Base-by-base conservation (phyloP, 2,113 vertebrate genomes). In the Macquaria australasica region DNA sequence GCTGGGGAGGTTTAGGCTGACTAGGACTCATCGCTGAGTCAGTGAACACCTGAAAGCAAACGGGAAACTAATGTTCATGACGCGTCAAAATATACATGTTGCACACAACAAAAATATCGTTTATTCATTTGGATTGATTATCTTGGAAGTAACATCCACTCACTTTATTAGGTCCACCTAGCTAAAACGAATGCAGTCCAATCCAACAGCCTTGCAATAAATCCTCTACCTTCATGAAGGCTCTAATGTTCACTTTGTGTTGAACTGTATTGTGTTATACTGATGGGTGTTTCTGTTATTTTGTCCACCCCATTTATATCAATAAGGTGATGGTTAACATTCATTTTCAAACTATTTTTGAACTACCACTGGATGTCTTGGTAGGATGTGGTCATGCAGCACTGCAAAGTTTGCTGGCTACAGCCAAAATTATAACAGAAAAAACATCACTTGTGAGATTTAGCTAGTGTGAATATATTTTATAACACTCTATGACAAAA, bases 11-110 rank as follows among this genome's bases (percentile, higher is more conserved):
- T 55, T 5, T 70, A n/a, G 75, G 89, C 90, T 50, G 73, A 48
- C 55, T 4, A 15, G 81, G 51, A 25, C n/a, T 62, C 21, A 43
- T 18, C 28, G 77, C 67, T 51, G 90, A 86, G 56, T 83, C 83
- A 20, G 75, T 86, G 78, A 91, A 88, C 43, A 68, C 88, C 90
- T 91, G 79, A 45, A 79, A 34, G 48, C 16, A 63, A 67, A 75
- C 10, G 23, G 8, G 8, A 68, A 45, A 58, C 2, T n/a, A 2
- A 20, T 34, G 53, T 55, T 73, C 28, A 55, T 31, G 55, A 31
- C 34, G 28, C 5, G 15, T 34, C 1, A 21, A 51, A 28, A 64
- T 37, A 55, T 5, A 14, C 3, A 34, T 39, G 23, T 21, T 28
- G 20, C 8, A 48, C 14, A 28, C 16, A 72, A 53, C 11, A 71